Percentiles rank a stretch among this genome's conserved stretches.
Conservation (phyloP, 2,888 invertebrate species). For the Hemistola chrysoprasaria region DNA sequence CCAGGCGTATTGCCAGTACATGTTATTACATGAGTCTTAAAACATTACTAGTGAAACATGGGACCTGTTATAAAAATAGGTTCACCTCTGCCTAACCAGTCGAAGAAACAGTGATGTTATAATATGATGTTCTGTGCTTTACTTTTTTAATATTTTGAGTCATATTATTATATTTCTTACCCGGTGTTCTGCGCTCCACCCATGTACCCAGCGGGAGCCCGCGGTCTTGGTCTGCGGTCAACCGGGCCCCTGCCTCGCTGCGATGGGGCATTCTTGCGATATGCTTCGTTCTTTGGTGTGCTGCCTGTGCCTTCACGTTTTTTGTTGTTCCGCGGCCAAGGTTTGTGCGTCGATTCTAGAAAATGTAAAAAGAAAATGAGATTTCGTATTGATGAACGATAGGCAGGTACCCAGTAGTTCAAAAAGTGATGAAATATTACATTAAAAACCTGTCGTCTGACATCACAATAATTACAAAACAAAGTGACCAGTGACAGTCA, state of each 20-base stretch:
- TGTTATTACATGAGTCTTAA: too few species aligned
- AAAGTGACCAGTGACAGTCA: constrained; percentile 12
- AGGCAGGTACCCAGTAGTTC: neutral
- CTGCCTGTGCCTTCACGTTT: constrained; percentile 84
- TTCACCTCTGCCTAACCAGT: too few species aligned
- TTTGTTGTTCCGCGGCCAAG: constrained; percentile 84
- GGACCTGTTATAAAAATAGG: too few species aligned
- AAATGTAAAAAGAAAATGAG: constrained; percentile 12
- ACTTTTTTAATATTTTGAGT: too few species aligned
- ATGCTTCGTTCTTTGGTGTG: constrained; percentile 84
- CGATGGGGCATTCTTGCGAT: constrained; percentile 84
- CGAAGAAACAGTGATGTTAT: too few species aligned
- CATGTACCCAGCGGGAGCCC: constrained; percentile 74
- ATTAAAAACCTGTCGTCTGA: constrained; percentile 12
- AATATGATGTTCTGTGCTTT: too few species aligned
- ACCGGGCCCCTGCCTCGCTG: constrained; percentile 86
- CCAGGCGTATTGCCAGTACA: too few species aligned
- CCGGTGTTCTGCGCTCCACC: constrained; percentile 88
- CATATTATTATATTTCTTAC: constrained; percentile 46
- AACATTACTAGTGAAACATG: too few species aligned
- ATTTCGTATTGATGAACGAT: neutral
- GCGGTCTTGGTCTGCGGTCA: constrained; percentile 88
- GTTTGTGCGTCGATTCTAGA: constrained; percentile 77
- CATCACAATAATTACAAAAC: constrained; percentile 1
- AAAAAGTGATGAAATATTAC: neutral